phyloP scores from a whole-genome alignment of 2,113 vertebrate genomes.

The Chaetops frenatus region DNA sequence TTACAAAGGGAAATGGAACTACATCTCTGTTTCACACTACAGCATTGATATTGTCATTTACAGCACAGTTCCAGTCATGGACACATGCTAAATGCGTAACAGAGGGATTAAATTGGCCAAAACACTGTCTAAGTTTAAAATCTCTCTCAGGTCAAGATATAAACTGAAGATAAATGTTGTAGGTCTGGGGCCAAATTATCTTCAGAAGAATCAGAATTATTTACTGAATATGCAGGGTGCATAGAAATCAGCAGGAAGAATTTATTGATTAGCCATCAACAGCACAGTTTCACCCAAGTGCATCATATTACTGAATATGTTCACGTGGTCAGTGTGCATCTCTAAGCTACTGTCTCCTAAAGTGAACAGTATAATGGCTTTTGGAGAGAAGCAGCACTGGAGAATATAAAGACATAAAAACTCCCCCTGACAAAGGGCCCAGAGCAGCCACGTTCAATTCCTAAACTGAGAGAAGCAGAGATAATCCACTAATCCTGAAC shows the following conservation, averaged over 20 bases:
- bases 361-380: slow-evolving; percentile 74
- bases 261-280: slow-evolving; percentile 81
- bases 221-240: slow-evolving; percentile 49
- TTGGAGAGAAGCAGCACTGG: slow-evolving; percentile 41
- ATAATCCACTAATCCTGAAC: slow-evolving; percentile 90
- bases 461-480: slow-evolving; percentile 74
- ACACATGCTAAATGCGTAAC: neutral
- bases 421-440: slow-evolving; percentile 85
- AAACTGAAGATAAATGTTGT: neutral
- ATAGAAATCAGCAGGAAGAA: slow-evolving; percentile 79
- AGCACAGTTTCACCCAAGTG: slow-evolving; percentile 65
- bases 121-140: neutral
- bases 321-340: slow-evolving; percentile 34
- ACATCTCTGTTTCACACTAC: neutral
- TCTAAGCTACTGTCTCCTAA: slow-evolving; percentile 74
- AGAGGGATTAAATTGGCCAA: neutral
- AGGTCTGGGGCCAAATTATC: neutral
- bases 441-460: slow-evolving; percentile 83
- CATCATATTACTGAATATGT: slow-evolving; percentile 75
- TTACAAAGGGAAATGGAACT: neutral
- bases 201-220: slow-evolving; percentile 29
- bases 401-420: slow-evolving; percentile 68
- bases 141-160: neutral
- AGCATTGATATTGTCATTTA: neutral
- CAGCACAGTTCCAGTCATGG: neutral